Percentiles rank a stretch among this genome's conserved stretches.
Conservation (phyloP, 2,113 vertebrate species). For the Sphaerodactylus townsendi region DNA sequence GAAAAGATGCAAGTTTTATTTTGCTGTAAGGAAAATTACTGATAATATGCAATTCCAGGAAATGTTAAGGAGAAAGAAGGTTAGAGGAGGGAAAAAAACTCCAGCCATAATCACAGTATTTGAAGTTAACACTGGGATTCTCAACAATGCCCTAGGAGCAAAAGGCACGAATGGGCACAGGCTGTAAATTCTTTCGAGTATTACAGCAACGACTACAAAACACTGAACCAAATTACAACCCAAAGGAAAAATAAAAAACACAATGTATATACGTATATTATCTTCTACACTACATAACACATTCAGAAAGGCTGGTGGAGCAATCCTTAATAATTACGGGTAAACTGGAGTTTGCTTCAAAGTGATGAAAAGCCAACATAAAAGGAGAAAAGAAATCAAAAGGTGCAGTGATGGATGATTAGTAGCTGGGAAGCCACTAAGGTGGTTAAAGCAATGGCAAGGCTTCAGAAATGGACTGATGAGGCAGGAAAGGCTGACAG, state of each 20-base stretch:
- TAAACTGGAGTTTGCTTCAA: conserved; percentile 58
- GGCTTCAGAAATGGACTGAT: conserved; percentile 77
- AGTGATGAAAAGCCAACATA: conserved; percentile 60
- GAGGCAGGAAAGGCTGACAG: conserved; percentile 87
- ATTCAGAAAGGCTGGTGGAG: conserved; percentile 30
- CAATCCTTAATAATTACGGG: conserved; percentile 47
- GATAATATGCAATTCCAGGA: not conserved
- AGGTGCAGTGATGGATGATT: conserved; percentile 58
- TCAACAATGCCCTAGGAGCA: not conserved
- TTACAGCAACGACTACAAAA: conserved; percentile 16
- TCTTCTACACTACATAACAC: conserved; percentile 26
- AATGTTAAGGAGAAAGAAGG: not conserved
- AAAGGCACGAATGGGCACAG: not conserved
- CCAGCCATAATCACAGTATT: not conserved
- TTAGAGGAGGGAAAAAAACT: too few relatives aligned
- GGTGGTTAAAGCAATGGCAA: conserved; percentile 61
- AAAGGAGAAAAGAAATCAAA: conserved; percentile 57
- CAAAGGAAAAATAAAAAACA: not conserved
- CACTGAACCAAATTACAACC: conserved; percentile 21
- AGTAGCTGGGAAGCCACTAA: conserved; percentile 66
- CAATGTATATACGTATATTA: conserved; percentile 22
- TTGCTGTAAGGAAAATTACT: not conserved
- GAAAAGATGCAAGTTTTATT: not conserved
- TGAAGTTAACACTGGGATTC: not conserved
- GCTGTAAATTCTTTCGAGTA: not conserved